phyloP scores from a whole-genome alignment of 1,140 invertebrate genomes.

The Drosophila micromelanica region DNA sequence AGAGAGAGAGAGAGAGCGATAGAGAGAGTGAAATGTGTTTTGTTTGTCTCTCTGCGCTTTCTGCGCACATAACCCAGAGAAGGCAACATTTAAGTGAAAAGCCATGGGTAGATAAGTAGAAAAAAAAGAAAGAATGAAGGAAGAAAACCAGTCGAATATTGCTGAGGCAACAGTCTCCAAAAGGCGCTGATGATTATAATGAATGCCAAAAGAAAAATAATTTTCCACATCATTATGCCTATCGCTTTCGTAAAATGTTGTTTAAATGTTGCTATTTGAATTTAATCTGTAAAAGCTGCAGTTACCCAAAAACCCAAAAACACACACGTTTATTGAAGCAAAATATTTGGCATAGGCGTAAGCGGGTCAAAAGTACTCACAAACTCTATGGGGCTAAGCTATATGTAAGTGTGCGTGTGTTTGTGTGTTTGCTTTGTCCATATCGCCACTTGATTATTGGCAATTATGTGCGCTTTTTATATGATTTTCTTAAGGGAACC shows the following conservation, averaged over 20 bases:
- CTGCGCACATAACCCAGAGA: conserved; percentile 81
- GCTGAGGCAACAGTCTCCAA: conserved; percentile 31
- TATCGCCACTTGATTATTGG: conserved; percentile 65
- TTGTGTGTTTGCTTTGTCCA: conserved; percentile 20
- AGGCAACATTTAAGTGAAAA: conserved; percentile 70
- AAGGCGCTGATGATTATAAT: conserved; percentile 10
- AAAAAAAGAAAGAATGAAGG: conserved; percentile 37
- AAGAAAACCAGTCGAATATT: conserved; percentile 37
- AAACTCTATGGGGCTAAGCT: not conserved
- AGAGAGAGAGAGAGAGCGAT: conserved; percentile 16
- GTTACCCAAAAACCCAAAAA: not conserved
- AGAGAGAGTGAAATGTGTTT: conserved; percentile 14
- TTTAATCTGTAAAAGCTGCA: conserved; percentile 32
- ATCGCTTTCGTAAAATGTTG: conserved; percentile 47
- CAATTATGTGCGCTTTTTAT: conserved; percentile 71
- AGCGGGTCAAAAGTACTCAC: conserved; percentile 48
- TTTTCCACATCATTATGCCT: conserved; percentile 78
- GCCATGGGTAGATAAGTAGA: conserved; percentile 24
- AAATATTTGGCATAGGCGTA: conserved; percentile 8
- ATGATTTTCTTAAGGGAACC: conserved; percentile 2
- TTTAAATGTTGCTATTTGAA: conserved; percentile 17
- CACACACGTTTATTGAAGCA: conserved; percentile 8
- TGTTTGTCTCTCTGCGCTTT: conserved; percentile 16
- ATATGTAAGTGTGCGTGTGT: not conserved
- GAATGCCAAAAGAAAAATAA: conserved; percentile 56